Percentiles rank a stretch among this genome's conserved stretches.
phyloP scores from a whole-genome alignment of 2,888 invertebrate species.

The Euphydryas editha region DNA sequence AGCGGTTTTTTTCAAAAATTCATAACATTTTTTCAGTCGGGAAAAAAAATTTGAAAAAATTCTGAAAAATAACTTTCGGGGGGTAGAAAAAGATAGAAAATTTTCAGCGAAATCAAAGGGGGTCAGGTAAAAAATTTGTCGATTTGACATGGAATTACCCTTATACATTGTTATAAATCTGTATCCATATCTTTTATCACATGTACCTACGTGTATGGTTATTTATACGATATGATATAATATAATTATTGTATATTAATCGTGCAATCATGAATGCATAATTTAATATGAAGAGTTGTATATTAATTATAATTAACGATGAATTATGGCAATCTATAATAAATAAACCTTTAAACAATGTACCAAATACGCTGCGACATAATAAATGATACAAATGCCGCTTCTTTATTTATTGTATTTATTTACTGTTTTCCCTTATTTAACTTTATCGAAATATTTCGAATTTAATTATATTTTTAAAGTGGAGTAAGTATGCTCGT shows the following conservation, averaged over 20 bases:
- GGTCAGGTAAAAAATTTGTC: no score
- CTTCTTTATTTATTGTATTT: slow-evolving; percentile 80
- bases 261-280: slow-evolving; percentile 76
- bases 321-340: slow-evolving; percentile 69
- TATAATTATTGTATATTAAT: slow-evolving; percentile 73
- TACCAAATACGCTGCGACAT: slow-evolving; percentile 81
- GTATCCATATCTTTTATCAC: slow-evolving; percentile 80
- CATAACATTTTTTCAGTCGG: no score
- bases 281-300: slow-evolving; percentile 79
- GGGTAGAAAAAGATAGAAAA: no score
- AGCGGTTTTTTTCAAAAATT: no score
- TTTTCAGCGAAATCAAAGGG: no score
- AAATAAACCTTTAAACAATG: slow-evolving; percentile 77
- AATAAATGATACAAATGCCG: slow-evolving; percentile 83
- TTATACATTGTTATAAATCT: slow-evolving; percentile 80
- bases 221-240: slow-evolving; percentile 75
- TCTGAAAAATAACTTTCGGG: no score
- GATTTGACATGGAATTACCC: no score
- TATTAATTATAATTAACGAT: slow-evolving; percentile 74
- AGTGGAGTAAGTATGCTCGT: no score
- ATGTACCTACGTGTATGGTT: slow-evolving; percentile 77
- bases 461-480: no score
- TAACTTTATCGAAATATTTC: background rate
- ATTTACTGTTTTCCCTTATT: slow-evolving; percentile 35
- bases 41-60: no score